Percentiles rank a stretch among this genome's conserved stretches.
Evolutionary conservation across 2,888 invertebrate species (phyloP).

Genomic region (Heterodera filipjevi): DNA sequence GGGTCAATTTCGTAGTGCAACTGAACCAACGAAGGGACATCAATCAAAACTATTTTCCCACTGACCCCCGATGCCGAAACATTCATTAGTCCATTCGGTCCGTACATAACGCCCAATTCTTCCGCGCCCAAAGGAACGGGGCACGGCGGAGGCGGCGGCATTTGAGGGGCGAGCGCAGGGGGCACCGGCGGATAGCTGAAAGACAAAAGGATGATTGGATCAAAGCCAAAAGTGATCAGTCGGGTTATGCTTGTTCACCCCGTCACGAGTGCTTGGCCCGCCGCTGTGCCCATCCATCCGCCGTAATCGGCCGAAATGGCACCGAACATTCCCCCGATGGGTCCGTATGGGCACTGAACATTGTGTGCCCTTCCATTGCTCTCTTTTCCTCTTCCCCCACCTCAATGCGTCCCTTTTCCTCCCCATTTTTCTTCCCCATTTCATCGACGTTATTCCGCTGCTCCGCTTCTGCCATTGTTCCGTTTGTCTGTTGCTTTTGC

Average conservation of each 20-base stretch:
- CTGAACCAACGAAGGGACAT: neutral
- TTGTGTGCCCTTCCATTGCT: neutral
- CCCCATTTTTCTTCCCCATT: neutral
- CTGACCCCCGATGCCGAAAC: neutral
- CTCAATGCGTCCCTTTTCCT: neutral
- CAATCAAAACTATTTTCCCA: no score
- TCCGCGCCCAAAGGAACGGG: neutral
- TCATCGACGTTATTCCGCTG: neutral
- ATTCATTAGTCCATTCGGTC: neutral
- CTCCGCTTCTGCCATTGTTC: neutral
- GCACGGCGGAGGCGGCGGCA: neutral
- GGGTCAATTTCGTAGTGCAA: constrained; percentile 10
- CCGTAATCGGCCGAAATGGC: neutral
- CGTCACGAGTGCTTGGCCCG: neutral
- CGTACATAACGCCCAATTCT: constrained; percentile 4
- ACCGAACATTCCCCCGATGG: neutral
- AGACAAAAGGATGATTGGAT: neutral
- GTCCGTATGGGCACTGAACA: constrained; percentile 8
- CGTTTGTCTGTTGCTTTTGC: neutral
- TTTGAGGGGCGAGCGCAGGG: neutral
- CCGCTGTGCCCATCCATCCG: constrained; percentile 4
- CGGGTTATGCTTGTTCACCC: neutral
- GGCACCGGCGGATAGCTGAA: neutral
- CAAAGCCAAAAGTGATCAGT: neutral
- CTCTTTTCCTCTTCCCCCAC: neutral